Base-by-base conservation (phyloP, 92 coral and sea anemone genomes). In the Porites divaricata region DNA sequence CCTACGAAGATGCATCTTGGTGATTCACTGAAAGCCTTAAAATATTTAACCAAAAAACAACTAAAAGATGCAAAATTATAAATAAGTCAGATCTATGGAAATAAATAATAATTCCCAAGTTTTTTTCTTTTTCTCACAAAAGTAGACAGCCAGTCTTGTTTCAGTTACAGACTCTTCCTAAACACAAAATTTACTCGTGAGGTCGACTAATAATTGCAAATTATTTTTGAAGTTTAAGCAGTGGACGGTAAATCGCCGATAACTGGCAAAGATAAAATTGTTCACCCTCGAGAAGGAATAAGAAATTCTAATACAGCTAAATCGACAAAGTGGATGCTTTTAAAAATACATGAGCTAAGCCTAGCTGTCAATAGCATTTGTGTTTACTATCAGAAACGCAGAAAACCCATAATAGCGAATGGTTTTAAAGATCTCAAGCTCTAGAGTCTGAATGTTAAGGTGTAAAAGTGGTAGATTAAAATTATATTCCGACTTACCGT, bases 261-360 rank as follows among this genome's bases (percentile, higher is more conserved):
- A 72, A 45, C 48, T 84, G 67, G 67, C 13, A 11, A 35, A 75
- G 94, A 91, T 91, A 91, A 91, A 76, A 78, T 70, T 54, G 70
- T 74, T 56, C 83, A 62, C 76, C 20, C 84, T 66, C 78, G 83
- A 84, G 83, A 84, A 64, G 19, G 76, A 81, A 88, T 86, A 76
- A 59, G 93, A 86, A 88, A 74, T 84, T 91, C 83, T 80, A 59
- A 58, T 25, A 66, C 83, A 88, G 81, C 87, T 87, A 82, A 82
- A 84, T 84, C 88, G 74, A 72, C 91, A 88, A 89, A 78, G 79
- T 84, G 92, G 78, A 80, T 66, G 94, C 72, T 76, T 87, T 94
- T 84, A 94, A 94, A 94, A 87, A 92, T 94, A 85, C 95, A 94
- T 94, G 90, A 94, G 95, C 71, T 54, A 78, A 86, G 91, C 88